Base-by-base conservation (phyloP, 1,140 invertebrate species). In the Ostrea denselamellosa region DNA sequence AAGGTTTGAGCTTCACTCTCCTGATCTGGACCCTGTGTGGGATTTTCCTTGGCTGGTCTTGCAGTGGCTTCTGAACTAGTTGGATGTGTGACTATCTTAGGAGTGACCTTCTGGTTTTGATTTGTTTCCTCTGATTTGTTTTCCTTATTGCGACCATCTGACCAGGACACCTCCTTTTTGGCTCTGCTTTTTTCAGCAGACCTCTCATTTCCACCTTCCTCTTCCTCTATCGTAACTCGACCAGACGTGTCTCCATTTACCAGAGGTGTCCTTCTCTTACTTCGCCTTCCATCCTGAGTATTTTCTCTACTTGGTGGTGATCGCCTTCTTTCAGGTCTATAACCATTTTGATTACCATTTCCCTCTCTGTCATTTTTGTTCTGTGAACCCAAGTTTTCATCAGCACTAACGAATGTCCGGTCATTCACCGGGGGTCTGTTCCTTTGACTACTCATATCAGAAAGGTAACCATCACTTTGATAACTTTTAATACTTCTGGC, bases 151-250 rank as follows among this genome's bases (percentile, higher is more conserved):
- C 22, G 22, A 58, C 28, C 34, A 54, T 85, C 85, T 4, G 85
- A 85, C 85, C 85, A 85, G 28, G 85, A 85, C 0, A 85, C 85
- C 25, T 85, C 85, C 68, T 85, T 85, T 25, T 34, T 17, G n/a
- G 17, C 12, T 62, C 58, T 62, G 58, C 58, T 85, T 22, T 28
- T 58, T 51, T 52, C 34, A 71, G 85, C 62, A 17, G 85, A 68
- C 44, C 58, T 68, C 8, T 14, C 28, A 34, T 62, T 85, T 44
- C 84, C 54, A 34, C 34, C 5, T 68, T 28, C 52, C 0, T 85
- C 52, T 51, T 68, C 85, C 17, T 62, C 56, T 62, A 17, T 62
- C 14, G 19, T n/a, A 62, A 17, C 8, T n/a, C n/a, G 56, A 12
- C 14, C 25, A 10, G 28, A 28, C 8, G 68, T 28, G 28, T 77